Evolutionary conservation across 2,888 invertebrate species (phyloP).

Genomic region (Eristalis arbustorum): DNA sequence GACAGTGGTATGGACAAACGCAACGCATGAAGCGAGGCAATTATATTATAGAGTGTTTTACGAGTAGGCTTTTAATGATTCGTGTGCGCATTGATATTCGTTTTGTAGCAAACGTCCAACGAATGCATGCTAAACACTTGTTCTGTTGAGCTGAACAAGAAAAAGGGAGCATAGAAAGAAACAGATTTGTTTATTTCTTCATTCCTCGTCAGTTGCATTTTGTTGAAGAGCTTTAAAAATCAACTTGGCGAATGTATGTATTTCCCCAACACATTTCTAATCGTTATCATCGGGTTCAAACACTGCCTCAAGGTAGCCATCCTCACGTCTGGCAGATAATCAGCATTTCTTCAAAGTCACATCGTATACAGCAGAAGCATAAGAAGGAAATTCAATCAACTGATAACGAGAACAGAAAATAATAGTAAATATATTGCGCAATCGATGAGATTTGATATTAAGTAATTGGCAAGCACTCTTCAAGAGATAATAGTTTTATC

Average conservation of each 20-base stretch:
- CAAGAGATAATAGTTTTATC: not conserved
- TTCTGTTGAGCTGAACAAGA: not conserved
- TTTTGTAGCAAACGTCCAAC: not conserved
- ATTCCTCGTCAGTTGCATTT: not conserved
- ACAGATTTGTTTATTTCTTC: not conserved
- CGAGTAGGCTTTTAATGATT: not conserved
- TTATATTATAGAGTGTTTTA: not conserved
- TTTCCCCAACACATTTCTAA: not conserved
- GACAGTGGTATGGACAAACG: not conserved
- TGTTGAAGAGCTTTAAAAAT: not conserved
- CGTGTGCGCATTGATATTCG: slow-evolving; percentile 1
- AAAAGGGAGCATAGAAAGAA: not conserved
- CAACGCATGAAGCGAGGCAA: not conserved
- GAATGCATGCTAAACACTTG: slow-evolving; percentile 5
- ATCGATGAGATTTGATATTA: slow-evolving; percentile 26
- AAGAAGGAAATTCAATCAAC: slow-evolving; percentile 33
- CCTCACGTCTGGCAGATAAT: not conserved
- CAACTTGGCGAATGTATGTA: not conserved
- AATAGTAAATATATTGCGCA: slow-evolving; percentile 15
- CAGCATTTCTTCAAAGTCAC: not conserved
- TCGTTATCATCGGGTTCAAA: not conserved
- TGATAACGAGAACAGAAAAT: slow-evolving; percentile 17
- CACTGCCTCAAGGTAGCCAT: not conserved
- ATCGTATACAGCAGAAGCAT: not conserved
- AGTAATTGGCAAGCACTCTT: slow-evolving; percentile 18